Evolutionary conservation across 2,113 vertebrate species (phyloP).

Genomic region (Engystomops pustulosus): DNA sequence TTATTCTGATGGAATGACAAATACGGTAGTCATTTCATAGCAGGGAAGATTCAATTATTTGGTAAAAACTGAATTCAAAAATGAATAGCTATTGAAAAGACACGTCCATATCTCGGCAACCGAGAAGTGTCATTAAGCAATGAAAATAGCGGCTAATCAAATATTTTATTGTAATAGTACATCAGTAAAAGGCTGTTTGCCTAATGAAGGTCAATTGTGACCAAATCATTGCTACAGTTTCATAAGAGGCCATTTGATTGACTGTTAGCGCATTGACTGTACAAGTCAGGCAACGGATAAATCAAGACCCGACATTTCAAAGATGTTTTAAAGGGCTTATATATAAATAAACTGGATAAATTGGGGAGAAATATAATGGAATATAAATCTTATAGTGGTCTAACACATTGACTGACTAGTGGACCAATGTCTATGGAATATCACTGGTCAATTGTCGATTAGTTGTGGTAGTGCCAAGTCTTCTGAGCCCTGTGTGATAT

Average conservation of each 20-base stretch:
- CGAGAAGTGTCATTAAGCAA: slow-evolving; percentile 24
- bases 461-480: too few relatives aligned
- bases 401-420: background rate
- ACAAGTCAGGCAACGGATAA: background rate
- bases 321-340: background rate
- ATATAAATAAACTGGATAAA: background rate
- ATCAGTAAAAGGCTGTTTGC: slow-evolving; percentile 36
- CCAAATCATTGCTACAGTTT: slow-evolving; percentile 26
- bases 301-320: background rate
- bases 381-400: background rate
- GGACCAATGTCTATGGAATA: too few relatives aligned
- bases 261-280: background rate
- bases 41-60: slow-evolving; percentile 54
- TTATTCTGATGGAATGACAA: slow-evolving; percentile 41
- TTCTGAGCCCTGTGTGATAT: too few relatives aligned
- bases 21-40: slow-evolving; percentile 41
- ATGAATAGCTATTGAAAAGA: slow-evolving; percentile 39
- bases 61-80: slow-evolving; percentile 49
- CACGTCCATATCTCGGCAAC: slow-evolving; percentile 21
- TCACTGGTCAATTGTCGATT: too few relatives aligned
- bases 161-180: slow-evolving; percentile 45
- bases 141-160: slow-evolving; percentile 55
- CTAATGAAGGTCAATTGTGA: slow-evolving; percentile 58
- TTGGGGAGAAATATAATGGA: background rate
- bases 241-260: slow-evolving; percentile 21